phyloP scores from a whole-genome alignment of 1,140 invertebrate species.

The Drosophila murphyi region DNA sequence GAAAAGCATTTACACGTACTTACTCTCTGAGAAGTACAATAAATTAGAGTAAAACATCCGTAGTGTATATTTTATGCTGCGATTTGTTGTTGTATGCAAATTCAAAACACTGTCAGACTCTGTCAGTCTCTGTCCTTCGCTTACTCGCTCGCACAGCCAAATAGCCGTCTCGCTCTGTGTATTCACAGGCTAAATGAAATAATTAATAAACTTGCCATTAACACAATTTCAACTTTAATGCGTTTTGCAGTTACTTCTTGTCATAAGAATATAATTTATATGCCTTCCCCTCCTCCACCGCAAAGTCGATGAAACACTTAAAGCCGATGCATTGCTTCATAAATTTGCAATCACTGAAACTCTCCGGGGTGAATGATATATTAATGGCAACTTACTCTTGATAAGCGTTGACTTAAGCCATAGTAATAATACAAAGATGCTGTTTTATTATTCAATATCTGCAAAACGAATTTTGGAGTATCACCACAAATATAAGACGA shows the following conservation, averaged over 20 bases:
- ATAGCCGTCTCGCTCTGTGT: neutral
- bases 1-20: conserved; percentile 5
- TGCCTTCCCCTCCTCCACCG: neutral
- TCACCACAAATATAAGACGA: neutral
- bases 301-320: neutral
- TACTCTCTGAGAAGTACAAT: conserved; percentile 41
- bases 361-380: conserved; percentile 16
- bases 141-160: neutral
- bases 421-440: conserved; percentile 12
- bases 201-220: conserved; percentile 62
- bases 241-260: conserved; percentile 46
- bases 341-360: conserved; percentile 1
- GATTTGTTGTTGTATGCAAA: conserved; percentile 34
- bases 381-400: conserved; percentile 5
- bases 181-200: conserved; percentile 55
- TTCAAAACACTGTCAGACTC: conserved; percentile 4
- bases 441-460: neutral
- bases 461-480: neutral
- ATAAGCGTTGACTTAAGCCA: conserved; percentile 2
- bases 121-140: neutral
- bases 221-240: conserved; percentile 66
- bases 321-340: conserved; percentile 7
- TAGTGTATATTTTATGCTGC: conserved; percentile 22
- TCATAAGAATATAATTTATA: conserved; percentile 49
- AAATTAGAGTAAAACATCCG: conserved; percentile 50